phyloP scores from a whole-genome alignment of 2,888 invertebrate species.

The Slavum lentiscoides region DNA sequence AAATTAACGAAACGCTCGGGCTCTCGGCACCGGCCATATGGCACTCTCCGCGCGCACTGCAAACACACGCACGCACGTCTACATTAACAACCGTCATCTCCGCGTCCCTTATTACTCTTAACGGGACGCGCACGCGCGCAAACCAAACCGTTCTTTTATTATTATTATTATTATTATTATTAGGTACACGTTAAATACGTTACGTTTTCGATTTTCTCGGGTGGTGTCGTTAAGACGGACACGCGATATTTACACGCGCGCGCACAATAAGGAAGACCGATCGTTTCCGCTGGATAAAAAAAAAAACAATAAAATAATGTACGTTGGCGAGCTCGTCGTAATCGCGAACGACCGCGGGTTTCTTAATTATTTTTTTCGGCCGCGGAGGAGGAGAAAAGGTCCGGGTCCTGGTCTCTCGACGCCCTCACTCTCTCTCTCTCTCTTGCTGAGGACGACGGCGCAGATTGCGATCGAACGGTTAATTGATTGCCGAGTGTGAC shows the following conservation, averaged over 20 bases:
- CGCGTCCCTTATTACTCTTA: not conserved
- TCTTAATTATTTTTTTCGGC: slow-evolving; percentile 37
- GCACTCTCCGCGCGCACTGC: not conserved
- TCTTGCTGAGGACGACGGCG: slow-evolving; percentile 35
- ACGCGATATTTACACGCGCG: not conserved
- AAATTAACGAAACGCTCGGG: slow-evolving; percentile 41
- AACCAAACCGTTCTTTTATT: slow-evolving; percentile 4
- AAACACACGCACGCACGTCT: not conserved
- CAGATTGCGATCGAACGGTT: slow-evolving; percentile 48
- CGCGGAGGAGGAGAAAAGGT: slow-evolving; percentile 1
- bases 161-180: not conserved
- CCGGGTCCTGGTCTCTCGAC: not conserved
- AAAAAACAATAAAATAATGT: no score
- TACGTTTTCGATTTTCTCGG: slow-evolving; percentile 21
- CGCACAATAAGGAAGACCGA: not conserved
- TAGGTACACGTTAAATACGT: not conserved
- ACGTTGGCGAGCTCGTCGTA: not conserved
- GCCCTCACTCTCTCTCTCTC: slow-evolving; percentile 19
- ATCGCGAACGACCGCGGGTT: slow-evolving; percentile 14
- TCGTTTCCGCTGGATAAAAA: not conserved
- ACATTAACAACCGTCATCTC: not conserved
- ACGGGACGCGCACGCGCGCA: slow-evolving; percentile 1
- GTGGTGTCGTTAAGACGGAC: no score
- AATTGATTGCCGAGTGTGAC: slow-evolving; percentile 42
- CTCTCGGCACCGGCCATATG: slow-evolving; percentile 37